A percentile compares a stretch with the other conserved stretches of the same genome.
phyloP scores from a whole-genome alignment of 2,888 invertebrate species.

The Volucella bombylans region DNA sequence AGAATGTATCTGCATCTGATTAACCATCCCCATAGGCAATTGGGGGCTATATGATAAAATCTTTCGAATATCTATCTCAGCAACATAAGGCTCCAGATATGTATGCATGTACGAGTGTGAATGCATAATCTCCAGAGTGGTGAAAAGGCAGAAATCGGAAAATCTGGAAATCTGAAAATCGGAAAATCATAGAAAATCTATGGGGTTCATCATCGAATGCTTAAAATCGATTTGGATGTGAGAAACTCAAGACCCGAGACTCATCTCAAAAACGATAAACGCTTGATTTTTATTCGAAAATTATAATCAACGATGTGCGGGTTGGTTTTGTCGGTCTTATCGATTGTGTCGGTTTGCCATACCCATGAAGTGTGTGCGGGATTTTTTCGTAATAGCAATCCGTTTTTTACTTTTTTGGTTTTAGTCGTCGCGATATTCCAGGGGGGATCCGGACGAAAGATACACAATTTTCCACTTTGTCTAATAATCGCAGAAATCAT shows the following conservation, averaged over 20 bases:
- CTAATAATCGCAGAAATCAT: conserved; percentile 64
- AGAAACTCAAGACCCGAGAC: not conserved
- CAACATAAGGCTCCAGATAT: conserved; percentile 25
- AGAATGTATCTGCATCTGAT: conserved; percentile 64
- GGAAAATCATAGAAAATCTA: conserved; percentile 35
- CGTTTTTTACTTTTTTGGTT: conserved; percentile 2
- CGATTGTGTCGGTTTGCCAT: too few relatives aligned
- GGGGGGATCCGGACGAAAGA: conserved; percentile 3
- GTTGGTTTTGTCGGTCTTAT: not conserved
- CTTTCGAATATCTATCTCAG: conserved; percentile 48
- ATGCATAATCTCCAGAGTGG: conserved; percentile 36
- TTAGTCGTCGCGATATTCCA: not conserved
- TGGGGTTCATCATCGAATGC: conserved; percentile 60
- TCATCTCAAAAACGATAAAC: conserved; percentile 52
- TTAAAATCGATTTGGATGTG: conserved; percentile 68
- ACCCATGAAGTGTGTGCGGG: conserved; percentile 22
- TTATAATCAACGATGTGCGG: conserved; percentile 65
- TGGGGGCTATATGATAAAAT: conserved; percentile 58
- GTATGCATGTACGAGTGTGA: conserved; percentile 21
- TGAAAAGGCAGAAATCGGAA: not conserved
- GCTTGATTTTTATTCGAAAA: conserved; percentile 71
- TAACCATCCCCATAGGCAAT: conserved; percentile 57
- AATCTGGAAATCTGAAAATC: conserved; percentile 27
- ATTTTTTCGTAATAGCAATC: conserved; percentile 40
- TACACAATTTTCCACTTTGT: conserved; percentile 70